Base-by-base conservation (phyloP, 2,888 invertebrate genomes). In the Hyposoter didymator region DNA sequence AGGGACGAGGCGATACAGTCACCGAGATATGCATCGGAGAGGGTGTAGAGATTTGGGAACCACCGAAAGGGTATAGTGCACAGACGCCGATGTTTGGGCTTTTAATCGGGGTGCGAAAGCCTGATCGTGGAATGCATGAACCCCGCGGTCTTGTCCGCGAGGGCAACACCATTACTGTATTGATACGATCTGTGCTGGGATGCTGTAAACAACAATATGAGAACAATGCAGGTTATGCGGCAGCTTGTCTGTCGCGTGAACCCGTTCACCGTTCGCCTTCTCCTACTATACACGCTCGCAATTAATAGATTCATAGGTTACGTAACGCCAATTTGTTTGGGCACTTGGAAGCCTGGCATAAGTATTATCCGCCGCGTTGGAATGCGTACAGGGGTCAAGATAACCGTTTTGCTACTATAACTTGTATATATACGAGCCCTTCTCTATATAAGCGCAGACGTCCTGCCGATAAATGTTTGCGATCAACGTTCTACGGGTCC, bases 141-240 rank as follows among this genome's bases (percentile, higher is more conserved):
- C 79, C 47, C 45, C 74, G 14, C 64, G 79, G 62, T 84, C 64
- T 78, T 52, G 47, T 22, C 39, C 19, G 45, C 19, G 47, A 55
- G 55, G 32, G 55, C 35, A 75, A 43, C 45, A 19, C n/a, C 32
- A 64, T 62, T n/a, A 91, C 89, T 90, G 90, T 90, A 92, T 92
- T 91, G 92, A 92, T 92, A 91, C 92, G 92, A 92, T 92, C 91
- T 8, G 35, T 39, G 47, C 10, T 47, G 67, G 90, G 90, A 88
- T 85, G 87, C 85, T 88, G 91, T 89, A 88, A 92, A 92, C 92
- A 93, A 92, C 92, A 92, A 91, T 92, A 91, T 90, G 87, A 88
- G 90, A 92, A 92, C 92, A 93, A 93, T 93, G 92, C 91, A 92
- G 91, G 92, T 93, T 92, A 92, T 91, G 91, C 90, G 43, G 69